phyloP scores from a whole-genome alignment of 2,797 vertebrate genomes.

The Acipenser ruthenus region DNA sequence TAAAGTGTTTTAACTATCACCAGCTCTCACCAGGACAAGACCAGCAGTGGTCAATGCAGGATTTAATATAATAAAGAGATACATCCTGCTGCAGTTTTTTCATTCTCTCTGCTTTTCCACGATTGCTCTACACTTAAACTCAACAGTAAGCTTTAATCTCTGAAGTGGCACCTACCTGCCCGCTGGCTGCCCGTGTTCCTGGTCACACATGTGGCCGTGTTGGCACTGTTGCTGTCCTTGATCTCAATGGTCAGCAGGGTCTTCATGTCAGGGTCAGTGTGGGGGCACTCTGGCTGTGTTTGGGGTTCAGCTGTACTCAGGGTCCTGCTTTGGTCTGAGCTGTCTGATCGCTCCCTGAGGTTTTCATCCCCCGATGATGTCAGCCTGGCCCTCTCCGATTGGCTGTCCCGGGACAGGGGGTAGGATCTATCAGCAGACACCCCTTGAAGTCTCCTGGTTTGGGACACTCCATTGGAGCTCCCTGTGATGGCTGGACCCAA shows the following conservation, averaged over 20 bases:
- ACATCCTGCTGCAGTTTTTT: too few relatives aligned
- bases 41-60: too few relatives aligned
- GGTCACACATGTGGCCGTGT: slow-evolving; percentile 49
- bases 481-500: slow-evolving; percentile 24
- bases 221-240: slow-evolving; percentile 68
- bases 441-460: slow-evolving; percentile 39
- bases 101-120: too few relatives aligned
- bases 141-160: too few relatives aligned
- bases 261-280: slow-evolving; percentile 77
- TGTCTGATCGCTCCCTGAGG: slow-evolving; percentile 38
- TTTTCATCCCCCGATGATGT: slow-evolving; percentile 64
- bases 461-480: slow-evolving; percentile 21
- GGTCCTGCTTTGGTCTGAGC: slow-evolving; percentile 59
- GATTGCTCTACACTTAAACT: background rate
- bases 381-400: slow-evolving; percentile 54
- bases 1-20: too few relatives aligned
- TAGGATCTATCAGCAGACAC: slow-evolving; percentile 29
- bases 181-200: slow-evolving; percentile 63
- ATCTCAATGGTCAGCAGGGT: slow-evolving; percentile 94
- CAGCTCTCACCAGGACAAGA: too few relatives aligned
- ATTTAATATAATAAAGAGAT: too few relatives aligned
- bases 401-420: slow-evolving; percentile 34
- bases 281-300: slow-evolving; percentile 35
- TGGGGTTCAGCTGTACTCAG: slow-evolving; percentile 43
- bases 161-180: slow-evolving; percentile 65